phyloP scores from a whole-genome alignment of 1,140 invertebrate genomes.

The Vanessa atalanta region DNA sequence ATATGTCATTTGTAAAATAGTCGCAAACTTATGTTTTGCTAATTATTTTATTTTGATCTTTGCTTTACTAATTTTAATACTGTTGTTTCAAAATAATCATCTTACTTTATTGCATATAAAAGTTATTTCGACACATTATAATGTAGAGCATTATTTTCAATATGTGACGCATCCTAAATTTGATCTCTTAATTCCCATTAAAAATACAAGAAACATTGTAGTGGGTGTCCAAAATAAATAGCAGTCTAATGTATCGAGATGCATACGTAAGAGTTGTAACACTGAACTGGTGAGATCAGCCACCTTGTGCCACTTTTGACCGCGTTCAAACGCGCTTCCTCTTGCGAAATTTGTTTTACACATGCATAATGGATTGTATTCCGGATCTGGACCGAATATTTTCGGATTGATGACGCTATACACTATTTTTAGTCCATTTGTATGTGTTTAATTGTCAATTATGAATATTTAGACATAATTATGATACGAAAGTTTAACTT shows the following conservation, averaged over 20 bases:
- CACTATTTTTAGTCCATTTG: neutral
- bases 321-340: constrained; percentile 40
- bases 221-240: constrained; percentile 48
- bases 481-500: too few species aligned
- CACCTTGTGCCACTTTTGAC: constrained; percentile 52
- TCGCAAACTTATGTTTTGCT: too few species aligned
- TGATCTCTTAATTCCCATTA: constrained; percentile 15
- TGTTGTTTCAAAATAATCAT: too few species aligned
- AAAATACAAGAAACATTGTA: constrained; percentile 30
- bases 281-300: constrained; percentile 53
- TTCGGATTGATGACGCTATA: constrained; percentile 2
- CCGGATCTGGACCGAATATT: constrained; percentile 12
- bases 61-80: too few species aligned
- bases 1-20: too few species aligned
- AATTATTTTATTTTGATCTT: too few species aligned
- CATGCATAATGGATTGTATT: constrained; percentile 15
- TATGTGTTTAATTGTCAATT: neutral
- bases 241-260: constrained; percentile 40
- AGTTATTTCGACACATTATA: too few species aligned
- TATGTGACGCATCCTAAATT: neutral
- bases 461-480: too few species aligned
- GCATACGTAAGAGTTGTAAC: constrained; percentile 43
- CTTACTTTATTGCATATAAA: too few species aligned
- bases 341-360: constrained; percentile 43
- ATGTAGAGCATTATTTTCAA: too few species aligned